Base-by-base conservation (phyloP, 2,888 invertebrate genomes). In the Tipula lateralis region DNA sequence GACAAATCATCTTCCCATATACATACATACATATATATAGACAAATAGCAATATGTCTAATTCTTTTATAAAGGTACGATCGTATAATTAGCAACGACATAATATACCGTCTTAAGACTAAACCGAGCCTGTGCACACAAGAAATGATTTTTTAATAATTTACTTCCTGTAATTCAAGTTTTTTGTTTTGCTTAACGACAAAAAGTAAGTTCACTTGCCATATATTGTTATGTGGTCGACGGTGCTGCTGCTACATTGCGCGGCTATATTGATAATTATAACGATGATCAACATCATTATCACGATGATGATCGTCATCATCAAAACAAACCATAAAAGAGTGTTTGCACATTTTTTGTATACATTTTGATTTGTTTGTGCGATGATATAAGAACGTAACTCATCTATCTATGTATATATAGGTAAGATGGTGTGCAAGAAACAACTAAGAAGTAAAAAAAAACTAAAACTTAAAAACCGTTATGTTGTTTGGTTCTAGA, bases 91-190 rank as follows among this genome's bases (percentile, higher is more conserved):
- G 44, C n/a, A n/a, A 16, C 44, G 66, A 66, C 66, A 7, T 66
- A n/a, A n/a, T n/a, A n/a, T n/a, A n/a, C n/a, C 9, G 16, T 13
- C 66, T 66, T 66, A 66, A 66, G 24, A 66, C 66, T 9, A 24
- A 24, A 66, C 19, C 24, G 24, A 66, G 66, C 66, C 66, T 66
- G 12, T 66, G 24, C 9, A 24, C 3, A 66, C 19, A 66, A 66
- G 66, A 66, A 66, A 66, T 66, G 66, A 66, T 9, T 66, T 66
- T 66, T 66, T 66, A 66, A 66, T 66, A 66, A 66, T 66, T 66
- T 66, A 66, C 24, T 66, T 66, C 66, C 66, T 66, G 66, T 66
- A 66, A 66, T 66, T 66, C 66, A 66, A 66, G 66, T 66, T 66
- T 19, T 7, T 66, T 66, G 24, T 66, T n/a, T n/a, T n/a, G n/a